Evolutionary conservation across 2,888 invertebrate genomes (phyloP).

Genomic region (Trichogramma dendrolimi): DNA sequence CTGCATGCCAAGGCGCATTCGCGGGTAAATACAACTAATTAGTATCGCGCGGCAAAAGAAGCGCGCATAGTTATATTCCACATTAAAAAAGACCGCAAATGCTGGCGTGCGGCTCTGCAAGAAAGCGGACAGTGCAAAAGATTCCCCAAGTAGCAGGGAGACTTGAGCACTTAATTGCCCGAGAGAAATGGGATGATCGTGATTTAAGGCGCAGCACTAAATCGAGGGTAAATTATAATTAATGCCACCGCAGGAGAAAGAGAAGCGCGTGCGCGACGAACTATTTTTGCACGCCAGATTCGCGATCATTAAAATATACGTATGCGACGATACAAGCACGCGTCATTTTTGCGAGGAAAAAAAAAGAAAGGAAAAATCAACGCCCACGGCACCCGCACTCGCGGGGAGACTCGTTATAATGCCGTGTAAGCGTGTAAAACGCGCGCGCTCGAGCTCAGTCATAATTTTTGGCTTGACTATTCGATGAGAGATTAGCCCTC

Average conservation of each 20-base stretch:
- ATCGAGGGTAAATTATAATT: conserved; percentile 29
- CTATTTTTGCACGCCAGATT: conserved; percentile 22
- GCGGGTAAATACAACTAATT: too few relatives aligned
- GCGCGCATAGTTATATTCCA: too few relatives aligned
- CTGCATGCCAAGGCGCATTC: too few relatives aligned
- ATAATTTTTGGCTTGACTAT: conserved; percentile 15
- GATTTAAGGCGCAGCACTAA: conserved; percentile 27
- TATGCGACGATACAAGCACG: conserved; percentile 11
- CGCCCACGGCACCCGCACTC: background rate
- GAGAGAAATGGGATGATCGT: conserved; percentile 26
- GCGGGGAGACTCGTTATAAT: too few relatives aligned
- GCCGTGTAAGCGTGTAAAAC: too few relatives aligned
- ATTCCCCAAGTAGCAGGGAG: too few relatives aligned
- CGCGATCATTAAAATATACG: conserved; percentile 23
- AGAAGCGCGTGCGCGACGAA: background rate
- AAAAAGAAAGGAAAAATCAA: conserved; percentile 22
- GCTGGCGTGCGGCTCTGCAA: too few relatives aligned
- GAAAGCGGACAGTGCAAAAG: too few relatives aligned
- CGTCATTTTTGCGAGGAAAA: too few relatives aligned
- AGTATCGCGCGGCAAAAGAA: too few relatives aligned
- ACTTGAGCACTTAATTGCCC: conserved; percentile 25
- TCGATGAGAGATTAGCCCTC: conserved; percentile 27
- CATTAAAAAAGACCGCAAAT: too few relatives aligned
- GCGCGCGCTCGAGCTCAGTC: conserved; percentile 3
- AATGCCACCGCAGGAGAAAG: conserved; percentile 7